Evolutionary conservation across 2,113 vertebrate species (phyloP).

Genomic region (Vireo altiloquus): DNA sequence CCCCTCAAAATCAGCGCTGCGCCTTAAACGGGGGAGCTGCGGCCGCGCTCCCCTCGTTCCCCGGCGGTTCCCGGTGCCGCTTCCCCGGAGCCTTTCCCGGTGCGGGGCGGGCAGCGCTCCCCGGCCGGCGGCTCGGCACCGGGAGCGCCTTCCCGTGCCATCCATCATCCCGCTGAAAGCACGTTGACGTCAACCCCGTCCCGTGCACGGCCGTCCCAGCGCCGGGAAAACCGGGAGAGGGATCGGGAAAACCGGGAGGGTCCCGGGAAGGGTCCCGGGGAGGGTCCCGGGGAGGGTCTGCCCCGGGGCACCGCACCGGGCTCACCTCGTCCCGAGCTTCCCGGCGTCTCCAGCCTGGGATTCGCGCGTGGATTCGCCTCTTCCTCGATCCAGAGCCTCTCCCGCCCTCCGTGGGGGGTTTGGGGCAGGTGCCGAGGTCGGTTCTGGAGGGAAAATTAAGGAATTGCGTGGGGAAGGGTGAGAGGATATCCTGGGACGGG

Average conservation of each 20-base stretch:
- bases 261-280: neutral
- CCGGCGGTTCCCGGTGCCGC: neutral
- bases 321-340: neutral
- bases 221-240: neutral
- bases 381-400: fast-evolving
- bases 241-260: neutral
- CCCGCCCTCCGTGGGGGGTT: neutral
- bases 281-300: too few relatives aligned
- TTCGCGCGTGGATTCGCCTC: fast-evolving
- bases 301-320: fast-evolving
- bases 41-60: neutral
- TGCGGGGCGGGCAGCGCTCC: neutral
- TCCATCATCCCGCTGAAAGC: slow-evolving; percentile 41
- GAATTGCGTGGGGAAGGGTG: neutral
- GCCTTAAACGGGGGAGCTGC: neutral
- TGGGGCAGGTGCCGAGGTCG: neutral
- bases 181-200: slow-evolving; percentile 31
- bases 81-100: neutral
- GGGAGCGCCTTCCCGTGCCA: slow-evolving; percentile 13
- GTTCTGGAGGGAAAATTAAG: neutral
- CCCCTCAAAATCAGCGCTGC: neutral
- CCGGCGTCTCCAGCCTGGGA: neutral
- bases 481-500: fast-evolving
- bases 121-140: neutral
- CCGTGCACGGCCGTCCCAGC: neutral